phyloP scores from a whole-genome alignment of 1,140 invertebrate genomes.

The Apis dorsata region DNA sequence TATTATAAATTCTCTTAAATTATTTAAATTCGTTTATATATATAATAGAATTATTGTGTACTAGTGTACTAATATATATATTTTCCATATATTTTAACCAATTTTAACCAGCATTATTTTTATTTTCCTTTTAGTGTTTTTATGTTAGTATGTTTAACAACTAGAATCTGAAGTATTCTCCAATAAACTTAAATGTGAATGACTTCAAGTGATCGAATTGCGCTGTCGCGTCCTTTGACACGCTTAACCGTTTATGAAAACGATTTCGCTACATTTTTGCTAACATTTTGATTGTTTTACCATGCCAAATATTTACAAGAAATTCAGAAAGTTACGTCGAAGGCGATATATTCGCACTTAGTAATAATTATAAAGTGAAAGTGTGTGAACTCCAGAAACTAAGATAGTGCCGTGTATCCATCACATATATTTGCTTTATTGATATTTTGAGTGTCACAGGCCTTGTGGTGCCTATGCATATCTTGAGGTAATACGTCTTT shows the following conservation, averaged over 20 bases:
- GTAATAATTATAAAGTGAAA: slow-evolving; percentile 47
- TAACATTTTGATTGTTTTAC: slow-evolving; percentile 61
- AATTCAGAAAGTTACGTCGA: slow-evolving; percentile 62
- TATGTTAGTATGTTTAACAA: slow-evolving; percentile 30
- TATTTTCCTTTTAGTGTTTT: slow-evolving; percentile 24
- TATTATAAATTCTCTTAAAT: slow-evolving; percentile 6
- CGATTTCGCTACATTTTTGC: slow-evolving; percentile 60
- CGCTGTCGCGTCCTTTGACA: slow-evolving; percentile 75
- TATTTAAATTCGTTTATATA: background rate
- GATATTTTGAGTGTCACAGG: slow-evolving; percentile 76
- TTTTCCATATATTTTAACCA: slow-evolving; percentile 1
- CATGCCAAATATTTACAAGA: slow-evolving; percentile 66
- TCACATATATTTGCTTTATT: slow-evolving; percentile 75
- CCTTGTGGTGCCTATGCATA: slow-evolving; percentile 77
- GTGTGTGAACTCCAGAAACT: slow-evolving; percentile 50
- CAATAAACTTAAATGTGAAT: slow-evolving; percentile 21
- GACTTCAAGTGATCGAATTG: slow-evolving; percentile 63
- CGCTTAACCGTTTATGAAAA: slow-evolving; percentile 72
- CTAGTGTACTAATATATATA: background rate
- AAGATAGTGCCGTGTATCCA: slow-evolving; percentile 63
- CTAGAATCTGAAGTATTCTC: slow-evolving; percentile 23
- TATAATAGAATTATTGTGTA: background rate
- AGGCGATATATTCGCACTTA: slow-evolving; percentile 63
- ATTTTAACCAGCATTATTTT: slow-evolving; percentile 13
- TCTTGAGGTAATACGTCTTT: slow-evolving; percentile 71